phyloP scores from a whole-genome alignment of 1,140 invertebrate genomes.

The Harpegnathos saltator region DNA sequence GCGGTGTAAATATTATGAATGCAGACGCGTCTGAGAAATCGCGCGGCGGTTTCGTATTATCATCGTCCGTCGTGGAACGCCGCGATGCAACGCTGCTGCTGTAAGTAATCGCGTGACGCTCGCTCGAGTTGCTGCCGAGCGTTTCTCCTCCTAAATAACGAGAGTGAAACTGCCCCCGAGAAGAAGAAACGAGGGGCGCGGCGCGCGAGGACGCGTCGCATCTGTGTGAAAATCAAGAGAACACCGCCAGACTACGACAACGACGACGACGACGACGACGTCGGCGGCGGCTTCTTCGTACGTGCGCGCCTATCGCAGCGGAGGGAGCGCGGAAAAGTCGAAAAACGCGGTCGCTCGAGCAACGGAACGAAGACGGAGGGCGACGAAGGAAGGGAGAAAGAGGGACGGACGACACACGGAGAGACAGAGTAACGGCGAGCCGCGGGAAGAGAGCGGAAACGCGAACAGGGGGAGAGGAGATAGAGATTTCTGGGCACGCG shows the following conservation, averaged over 20 bases:
- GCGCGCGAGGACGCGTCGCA: too few species aligned
- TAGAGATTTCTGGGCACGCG: slow-evolving; percentile 84
- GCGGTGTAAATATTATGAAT: slow-evolving; percentile 69
- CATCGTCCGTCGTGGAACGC: too few species aligned
- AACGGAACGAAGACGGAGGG: slow-evolving; percentile 38
- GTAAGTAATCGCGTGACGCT: slow-evolving; percentile 8
- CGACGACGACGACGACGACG: too few species aligned
- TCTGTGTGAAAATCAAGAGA: not conserved
- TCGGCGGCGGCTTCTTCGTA: too few species aligned
- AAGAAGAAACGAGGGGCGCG: too few species aligned
- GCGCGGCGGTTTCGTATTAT: slow-evolving; percentile 34
- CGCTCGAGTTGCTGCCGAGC: too few species aligned
- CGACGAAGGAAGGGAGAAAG: slow-evolving; percentile 28
- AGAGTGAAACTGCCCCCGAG: slow-evolving; percentile 15
- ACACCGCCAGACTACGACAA: too few species aligned
- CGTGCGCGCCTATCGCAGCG: too few species aligned
- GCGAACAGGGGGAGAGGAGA: slow-evolving; percentile 40
- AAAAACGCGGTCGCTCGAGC: slow-evolving; percentile 36
- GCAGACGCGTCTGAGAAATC: slow-evolving; percentile 49
- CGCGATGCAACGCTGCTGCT: not conserved
- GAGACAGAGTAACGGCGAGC: slow-evolving; percentile 59
- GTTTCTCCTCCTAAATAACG: not conserved
- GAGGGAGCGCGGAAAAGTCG: not conserved
- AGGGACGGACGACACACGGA: slow-evolving; percentile 37
- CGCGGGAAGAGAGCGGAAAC: slow-evolving; percentile 49